Conservation (phyloP, 2,797 vertebrate genomes). For the Smutsia gigantea region DNA sequence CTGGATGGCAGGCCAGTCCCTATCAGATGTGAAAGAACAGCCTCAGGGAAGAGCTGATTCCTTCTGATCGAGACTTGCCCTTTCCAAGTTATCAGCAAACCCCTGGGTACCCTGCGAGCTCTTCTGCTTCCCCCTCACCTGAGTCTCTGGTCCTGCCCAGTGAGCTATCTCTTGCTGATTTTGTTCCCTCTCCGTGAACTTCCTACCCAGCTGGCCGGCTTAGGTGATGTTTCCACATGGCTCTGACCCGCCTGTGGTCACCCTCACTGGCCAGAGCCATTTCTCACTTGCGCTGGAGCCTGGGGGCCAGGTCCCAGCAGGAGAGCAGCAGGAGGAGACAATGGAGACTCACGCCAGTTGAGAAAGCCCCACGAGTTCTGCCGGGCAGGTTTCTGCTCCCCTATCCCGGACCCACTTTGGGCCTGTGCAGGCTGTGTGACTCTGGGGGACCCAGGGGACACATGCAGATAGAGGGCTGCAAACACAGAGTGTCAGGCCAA, state of each 20-base stretch:
- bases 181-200: not conserved
- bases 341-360: rapidly evolving
- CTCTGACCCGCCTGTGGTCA: not conserved
- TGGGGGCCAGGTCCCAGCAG: rapidly evolving
- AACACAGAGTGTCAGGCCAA: not conserved
- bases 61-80: not conserved
- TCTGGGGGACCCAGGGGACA: not conserved
- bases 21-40: not conserved
- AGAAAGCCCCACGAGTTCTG: not conserved
- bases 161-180: not conserved
- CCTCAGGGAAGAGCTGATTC: too few relatives aligned
- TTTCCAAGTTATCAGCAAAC: too few relatives aligned
- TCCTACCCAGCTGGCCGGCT: rapidly evolving
- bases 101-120: not conserved
- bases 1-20: too few relatives aligned
- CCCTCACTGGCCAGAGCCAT: too few relatives aligned
- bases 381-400: not conserved
- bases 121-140: not conserved
- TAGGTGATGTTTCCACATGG: not conserved
- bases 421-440: rapidly evolving
- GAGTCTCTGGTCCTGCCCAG: not conserved
- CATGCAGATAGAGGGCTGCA: not conserved
- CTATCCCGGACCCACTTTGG: not conserved
- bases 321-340: rapidly evolving
- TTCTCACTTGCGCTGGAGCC: not conserved